Evolutionary conservation across 1,140 invertebrate species (phyloP), one percentile per base, ranked within the genome.

Genomic region (Paralvinella palmiformis): DNA sequence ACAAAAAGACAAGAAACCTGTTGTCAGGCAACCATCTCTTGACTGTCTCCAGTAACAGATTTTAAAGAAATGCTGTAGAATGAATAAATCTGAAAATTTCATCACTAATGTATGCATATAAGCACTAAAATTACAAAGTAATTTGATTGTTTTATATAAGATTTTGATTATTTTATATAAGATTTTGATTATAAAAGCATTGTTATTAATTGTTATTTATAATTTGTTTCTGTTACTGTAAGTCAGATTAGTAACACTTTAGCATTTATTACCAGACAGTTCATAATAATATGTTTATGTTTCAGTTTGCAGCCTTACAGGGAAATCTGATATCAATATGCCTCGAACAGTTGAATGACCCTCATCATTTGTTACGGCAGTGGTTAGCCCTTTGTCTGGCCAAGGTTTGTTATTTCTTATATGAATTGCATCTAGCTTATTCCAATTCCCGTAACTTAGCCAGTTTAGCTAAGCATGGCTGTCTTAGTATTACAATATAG

Each of bases 341-440:
- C 76, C 81, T 96, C 65, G 92, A 94, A 60, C 83, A 83, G 68
- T 62, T 79, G 36, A 59, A 62, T 50, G 76, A 78, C 22, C 31
- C 63, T 2, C 85, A 87, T 74, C 82, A 88, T 52, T 79, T 88
- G 55, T 80, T 97, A 22, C 83, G 91, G 33, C 89, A 93, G 76
- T 98, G 96, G 96, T 82, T 96, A 48, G 90, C 91, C 64, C 87
- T 98, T 53, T 94, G 91, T 75, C 84, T 99, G 55, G 94, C 91
- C n/a, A 78, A 79, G 72, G 77, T 79, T 66, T 2, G 55, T 36
- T n/a, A 22, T 15, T 7, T 5, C 37, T 41, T 41, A 41, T n/a
- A 41, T 10, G 37, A 10, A 20, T 1, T 13, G 17, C 20, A 55
- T 10, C 22, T 1, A n/a, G n/a, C n/a, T 27, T 31, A 29, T 15